Conservation (phyloP, 2,888 invertebrate genomes). For the Pseudococcus jackbeardsleyi region DNA sequence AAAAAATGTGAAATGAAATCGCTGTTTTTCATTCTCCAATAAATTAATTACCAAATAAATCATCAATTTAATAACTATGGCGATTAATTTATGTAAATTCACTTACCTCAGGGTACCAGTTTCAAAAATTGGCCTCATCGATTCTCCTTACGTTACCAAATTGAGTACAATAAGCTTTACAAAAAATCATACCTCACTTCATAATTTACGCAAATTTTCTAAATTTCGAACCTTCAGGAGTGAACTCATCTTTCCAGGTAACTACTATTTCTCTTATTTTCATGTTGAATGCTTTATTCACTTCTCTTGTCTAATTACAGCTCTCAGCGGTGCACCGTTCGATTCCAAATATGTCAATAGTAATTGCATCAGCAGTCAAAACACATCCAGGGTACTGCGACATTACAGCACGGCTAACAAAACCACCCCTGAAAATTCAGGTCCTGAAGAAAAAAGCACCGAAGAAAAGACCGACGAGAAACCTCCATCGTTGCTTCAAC, state of each 20-base stretch:
- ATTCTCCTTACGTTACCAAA: slow-evolving; percentile 3
- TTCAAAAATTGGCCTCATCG: background rate
- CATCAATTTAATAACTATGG: background rate
- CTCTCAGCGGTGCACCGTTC: background rate
- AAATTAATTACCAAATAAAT: background rate
- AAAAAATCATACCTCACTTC: background rate
- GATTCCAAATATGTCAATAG: background rate
- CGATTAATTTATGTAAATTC: slow-evolving; percentile 2
- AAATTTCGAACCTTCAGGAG: background rate
- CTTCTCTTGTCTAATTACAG: background rate
- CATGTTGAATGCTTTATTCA: background rate
- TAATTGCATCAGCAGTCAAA: background rate
- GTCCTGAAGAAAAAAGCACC: background rate
- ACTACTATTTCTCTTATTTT: background rate
- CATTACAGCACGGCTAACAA: background rate
- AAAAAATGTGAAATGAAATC: slow-evolving; percentile 6
- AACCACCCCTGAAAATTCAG: background rate
- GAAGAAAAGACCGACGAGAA: slow-evolving; percentile 65
- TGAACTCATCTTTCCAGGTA: background rate
- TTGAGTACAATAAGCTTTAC: slow-evolving; percentile 16
- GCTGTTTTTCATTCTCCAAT: background rate
- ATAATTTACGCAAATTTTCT: background rate
- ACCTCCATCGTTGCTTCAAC: slow-evolving; percentile 79
- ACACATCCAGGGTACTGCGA: background rate
- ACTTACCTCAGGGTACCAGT: background rate